A percentile compares a stretch with the other conserved stretches of the same genome.
These are phyloP conservation scores for Alfaro cultratus DNA, from an alignment of 2,797 vertebrate species.

Conservation along the genomic window DNA sequence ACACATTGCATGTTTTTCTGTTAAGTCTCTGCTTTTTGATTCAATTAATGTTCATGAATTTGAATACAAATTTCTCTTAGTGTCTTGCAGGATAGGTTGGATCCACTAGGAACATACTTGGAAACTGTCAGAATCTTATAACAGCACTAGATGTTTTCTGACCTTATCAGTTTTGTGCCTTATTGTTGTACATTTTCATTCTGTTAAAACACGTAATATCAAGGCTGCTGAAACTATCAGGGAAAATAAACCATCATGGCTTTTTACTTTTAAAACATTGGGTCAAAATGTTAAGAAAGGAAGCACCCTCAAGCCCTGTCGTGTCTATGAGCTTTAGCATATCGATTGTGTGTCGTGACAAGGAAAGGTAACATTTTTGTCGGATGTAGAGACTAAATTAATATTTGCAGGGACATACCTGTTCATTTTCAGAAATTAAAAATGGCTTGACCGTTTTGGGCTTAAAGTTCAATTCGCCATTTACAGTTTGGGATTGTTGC, in stretches of 20 bases:
- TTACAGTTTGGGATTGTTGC: background rate
- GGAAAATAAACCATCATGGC: background rate
- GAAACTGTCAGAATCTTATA: background rate
- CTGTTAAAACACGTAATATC: background rate
- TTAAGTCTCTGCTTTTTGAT: background rate
- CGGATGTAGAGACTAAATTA: background rate
- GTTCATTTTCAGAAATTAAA: background rate
- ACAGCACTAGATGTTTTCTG: background rate
- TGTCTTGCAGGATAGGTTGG: background rate
- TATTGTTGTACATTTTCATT: background rate
- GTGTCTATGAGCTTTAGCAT: background rate
- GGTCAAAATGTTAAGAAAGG: background rate
- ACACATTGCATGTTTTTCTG: background rate
- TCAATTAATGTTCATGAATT: background rate
- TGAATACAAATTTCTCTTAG: background rate
- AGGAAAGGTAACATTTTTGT: background rate
- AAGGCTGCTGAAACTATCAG: background rate
- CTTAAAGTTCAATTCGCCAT: background rate
- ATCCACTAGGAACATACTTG: background rate
- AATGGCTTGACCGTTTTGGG: background rate
- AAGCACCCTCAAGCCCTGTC: background rate
- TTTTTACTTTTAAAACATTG: background rate
- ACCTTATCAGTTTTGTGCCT: background rate
- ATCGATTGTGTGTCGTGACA: background rate
- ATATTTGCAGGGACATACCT: background rate